Conservation (phyloP, 2,888 invertebrate genomes). For the Drosophila acutilabella region DNA sequence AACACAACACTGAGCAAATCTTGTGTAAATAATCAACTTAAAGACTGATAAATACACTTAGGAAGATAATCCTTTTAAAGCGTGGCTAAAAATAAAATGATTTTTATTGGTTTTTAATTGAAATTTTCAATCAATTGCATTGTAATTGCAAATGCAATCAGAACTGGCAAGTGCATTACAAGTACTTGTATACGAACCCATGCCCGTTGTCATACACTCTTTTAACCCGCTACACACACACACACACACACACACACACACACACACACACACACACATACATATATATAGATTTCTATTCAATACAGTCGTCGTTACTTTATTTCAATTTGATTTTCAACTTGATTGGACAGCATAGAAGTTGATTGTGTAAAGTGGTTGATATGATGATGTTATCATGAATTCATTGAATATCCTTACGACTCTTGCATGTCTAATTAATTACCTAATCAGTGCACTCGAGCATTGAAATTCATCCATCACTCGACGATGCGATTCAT, state of each 20-base stretch:
- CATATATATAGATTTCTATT: not conserved
- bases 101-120: conserved; percentile 4
- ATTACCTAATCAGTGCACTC: conserved; percentile 22
- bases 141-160: conserved; percentile 3
- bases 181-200: not conserved
- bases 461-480: not conserved
- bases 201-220: not conserved
- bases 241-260: not conserved
- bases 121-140: conserved; percentile 7
- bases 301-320: not conserved
- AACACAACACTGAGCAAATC: not conserved
- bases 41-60: not conserved
- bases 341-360: conserved; percentile 17
- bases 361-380: conserved; percentile 1
- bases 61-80: not conserved
- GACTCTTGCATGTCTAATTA: conserved; percentile 16
- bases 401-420: not conserved
- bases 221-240: not conserved
- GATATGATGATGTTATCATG: not conserved
- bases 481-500: not conserved
- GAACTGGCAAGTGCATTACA: conserved; percentile 7
- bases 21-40: not conserved
- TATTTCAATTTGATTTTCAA: conserved; percentile 1
- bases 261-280: not conserved
- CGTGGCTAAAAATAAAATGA: not conserved